These are phyloP conservation scores for Asbolus verrucosus DNA, from an alignment of 1,140 invertebrate genomes.

Conservation along the genomic window DNA sequence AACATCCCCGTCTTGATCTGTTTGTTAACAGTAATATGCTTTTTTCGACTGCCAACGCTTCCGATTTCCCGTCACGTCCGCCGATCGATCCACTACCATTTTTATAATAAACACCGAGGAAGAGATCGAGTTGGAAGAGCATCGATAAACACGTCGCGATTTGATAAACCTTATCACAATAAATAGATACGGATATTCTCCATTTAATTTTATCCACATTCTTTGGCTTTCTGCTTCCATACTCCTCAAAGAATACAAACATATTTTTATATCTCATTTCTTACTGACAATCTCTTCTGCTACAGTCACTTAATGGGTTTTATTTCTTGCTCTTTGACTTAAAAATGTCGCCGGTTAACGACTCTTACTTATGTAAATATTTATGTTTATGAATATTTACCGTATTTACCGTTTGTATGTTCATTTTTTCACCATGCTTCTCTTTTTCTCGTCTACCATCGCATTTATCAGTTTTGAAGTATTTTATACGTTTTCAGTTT, in stretches of 20 bases:
- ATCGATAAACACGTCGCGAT: conserved; percentile 36
- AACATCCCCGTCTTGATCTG: conserved; percentile 14
- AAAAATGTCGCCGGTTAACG: not conserved
- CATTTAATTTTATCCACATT: conserved; percentile 14
- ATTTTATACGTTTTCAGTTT: too few relatives aligned
- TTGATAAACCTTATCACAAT: conserved; percentile 37
- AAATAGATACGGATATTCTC: conserved; percentile 22
- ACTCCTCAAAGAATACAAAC: too few relatives aligned
- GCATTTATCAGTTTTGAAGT: too few relatives aligned
- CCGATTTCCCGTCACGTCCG: conserved; percentile 29
- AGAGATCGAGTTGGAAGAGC: conserved; percentile 24
- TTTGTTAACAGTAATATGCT: conserved; percentile 12
- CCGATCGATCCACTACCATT: conserved; percentile 16
- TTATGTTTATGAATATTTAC: too few relatives aligned
- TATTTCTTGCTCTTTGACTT: too few relatives aligned
- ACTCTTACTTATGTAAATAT: too few relatives aligned
- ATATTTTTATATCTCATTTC: too few relatives aligned
- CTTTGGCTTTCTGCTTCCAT: not conserved
- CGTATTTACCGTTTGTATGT: too few relatives aligned
- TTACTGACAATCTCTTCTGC: too few relatives aligned
- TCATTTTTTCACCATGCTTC: too few relatives aligned
- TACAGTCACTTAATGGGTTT: too few relatives aligned
- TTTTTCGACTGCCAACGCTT: conserved; percentile 7
- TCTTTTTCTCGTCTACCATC: too few relatives aligned
- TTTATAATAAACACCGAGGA: conserved; percentile 17